Evolutionary conservation across 2,113 vertebrate genomes (phyloP).

Genomic region (Odocoileus virginianus): DNA sequence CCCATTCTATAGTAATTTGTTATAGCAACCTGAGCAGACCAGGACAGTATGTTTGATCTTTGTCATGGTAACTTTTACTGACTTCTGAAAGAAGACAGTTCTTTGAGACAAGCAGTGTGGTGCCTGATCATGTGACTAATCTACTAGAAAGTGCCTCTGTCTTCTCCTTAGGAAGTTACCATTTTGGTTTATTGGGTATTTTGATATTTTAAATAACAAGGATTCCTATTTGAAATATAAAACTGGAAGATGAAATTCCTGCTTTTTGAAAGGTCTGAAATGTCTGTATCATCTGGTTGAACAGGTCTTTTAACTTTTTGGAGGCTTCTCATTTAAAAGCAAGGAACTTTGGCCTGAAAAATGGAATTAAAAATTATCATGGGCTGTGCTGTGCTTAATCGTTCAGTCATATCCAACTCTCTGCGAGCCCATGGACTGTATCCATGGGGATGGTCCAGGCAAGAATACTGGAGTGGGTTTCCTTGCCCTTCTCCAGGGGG

Average conservation of each 20-base stretch:
- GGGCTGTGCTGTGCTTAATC: background rate
- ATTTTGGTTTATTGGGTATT: background rate
- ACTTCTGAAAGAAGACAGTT: background rate
- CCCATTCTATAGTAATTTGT: background rate
- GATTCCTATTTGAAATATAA: background rate
- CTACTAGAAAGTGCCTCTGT: background rate
- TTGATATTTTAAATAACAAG: background rate
- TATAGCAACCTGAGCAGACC: background rate
- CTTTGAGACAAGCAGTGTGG: background rate
- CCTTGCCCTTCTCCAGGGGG: background rate
- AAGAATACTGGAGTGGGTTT: background rate
- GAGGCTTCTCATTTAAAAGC: background rate
- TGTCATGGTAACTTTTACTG: background rate
- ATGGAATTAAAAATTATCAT: background rate
- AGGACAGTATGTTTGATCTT: background rate
- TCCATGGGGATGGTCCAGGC: background rate
- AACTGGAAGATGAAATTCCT: background rate
- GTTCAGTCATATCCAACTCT: rapidly evolving
- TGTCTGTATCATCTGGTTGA: background rate
- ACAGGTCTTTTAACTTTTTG: background rate
- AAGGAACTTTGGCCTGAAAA: background rate
- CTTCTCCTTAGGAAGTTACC: background rate
- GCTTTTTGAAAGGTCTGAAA: background rate
- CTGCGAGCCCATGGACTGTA: background rate
- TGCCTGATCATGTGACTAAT: background rate